Base-by-base conservation (phyloP, 2,888 invertebrate genomes). In the Ryuthela nishihirai region DNA sequence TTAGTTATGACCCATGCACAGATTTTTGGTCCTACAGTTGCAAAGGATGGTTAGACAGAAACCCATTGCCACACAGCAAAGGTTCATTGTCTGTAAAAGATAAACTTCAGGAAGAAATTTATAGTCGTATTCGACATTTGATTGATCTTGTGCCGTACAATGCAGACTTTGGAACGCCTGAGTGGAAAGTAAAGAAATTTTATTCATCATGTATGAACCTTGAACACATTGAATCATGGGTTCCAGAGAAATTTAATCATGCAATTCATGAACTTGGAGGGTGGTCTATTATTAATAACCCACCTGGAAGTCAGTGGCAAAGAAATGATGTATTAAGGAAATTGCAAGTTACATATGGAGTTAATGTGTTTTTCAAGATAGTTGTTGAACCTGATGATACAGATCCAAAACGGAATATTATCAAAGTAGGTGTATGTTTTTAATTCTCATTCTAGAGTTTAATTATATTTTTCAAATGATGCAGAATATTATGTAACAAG, bases 101-200 rank as follows among this genome's bases (percentile, higher is more conserved):
- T 56, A 70, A 75, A 52, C 65, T 77, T 46, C 69, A 73, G 60
- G 71, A 70, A 62, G 69, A 74, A 69, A 75, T 78, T 77, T 70
- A 70, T 68, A 34, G 29, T 21, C 53, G 63, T 7, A 44, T 65
- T 59, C 48, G 54, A 24, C 62, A 63, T 29, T 36, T 78, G 52
- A 73, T 81, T 21, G 73, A 78, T 17, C 79, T 79, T 2, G 69
- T 79, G 64, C 73, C 76, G n/a, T 70, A 74, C 46, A 74, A 76
- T 1, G 68, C 70, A 0, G 75, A 74, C 44, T 69, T 72, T 4
- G 65, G 63, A 29, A 68, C 73, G 4, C 72, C 81, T 4, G 77
- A 79, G 64, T 78, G 79, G 76, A 82, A 82, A 70, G 67, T 82
- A 65, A 81, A 80, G 67, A 73, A 78, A 64, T 78, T 82, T 65